Conservation (phyloP, 2,113 vertebrate species). For the Sprattus sprattus region DNA sequence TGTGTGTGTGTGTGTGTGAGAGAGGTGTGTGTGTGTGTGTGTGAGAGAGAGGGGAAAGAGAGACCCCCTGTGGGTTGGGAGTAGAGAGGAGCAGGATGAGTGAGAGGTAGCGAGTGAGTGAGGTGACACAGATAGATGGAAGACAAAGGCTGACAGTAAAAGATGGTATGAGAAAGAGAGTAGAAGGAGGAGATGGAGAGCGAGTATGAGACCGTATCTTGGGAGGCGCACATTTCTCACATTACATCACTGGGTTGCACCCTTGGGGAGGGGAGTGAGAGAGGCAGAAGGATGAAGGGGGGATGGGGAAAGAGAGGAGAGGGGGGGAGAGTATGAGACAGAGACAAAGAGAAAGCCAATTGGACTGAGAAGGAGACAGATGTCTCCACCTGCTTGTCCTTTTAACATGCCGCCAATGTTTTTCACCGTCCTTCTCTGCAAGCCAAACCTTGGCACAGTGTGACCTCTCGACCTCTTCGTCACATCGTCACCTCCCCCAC, state of each 20-base stretch:
- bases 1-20: background rate
- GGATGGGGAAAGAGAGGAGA: background rate
- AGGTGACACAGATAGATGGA: slow-evolving; percentile 3
- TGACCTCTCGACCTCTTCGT: background rate
- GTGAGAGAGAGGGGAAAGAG: background rate
- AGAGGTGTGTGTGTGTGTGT: too few species aligned
- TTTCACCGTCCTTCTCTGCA: background rate
- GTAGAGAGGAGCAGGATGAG: slow-evolving; percentile 28
- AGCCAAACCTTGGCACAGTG: background rate
- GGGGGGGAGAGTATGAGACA: background rate
- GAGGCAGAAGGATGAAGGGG: slow-evolving; percentile 3
- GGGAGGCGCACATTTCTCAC: slow-evolving; percentile 49
- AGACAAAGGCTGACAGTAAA: background rate
- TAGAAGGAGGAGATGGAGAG: slow-evolving; percentile 17
- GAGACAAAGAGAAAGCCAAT: background rate
- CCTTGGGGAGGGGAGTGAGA: slow-evolving; percentile 33
- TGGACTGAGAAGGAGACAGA: background rate
- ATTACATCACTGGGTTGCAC: slow-evolving; percentile 54
- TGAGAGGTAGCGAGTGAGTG: slow-evolving; percentile 48
- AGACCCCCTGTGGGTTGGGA: too few species aligned
- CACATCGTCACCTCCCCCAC: background rate
- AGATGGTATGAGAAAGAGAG: slow-evolving; percentile 6
- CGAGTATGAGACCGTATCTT: slow-evolving; percentile 59
- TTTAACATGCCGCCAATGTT: background rate
- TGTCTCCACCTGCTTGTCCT: background rate